phyloP scores from a whole-genome alignment of 2,113 vertebrate genomes.

The Pheucticus melanocephalus region DNA sequence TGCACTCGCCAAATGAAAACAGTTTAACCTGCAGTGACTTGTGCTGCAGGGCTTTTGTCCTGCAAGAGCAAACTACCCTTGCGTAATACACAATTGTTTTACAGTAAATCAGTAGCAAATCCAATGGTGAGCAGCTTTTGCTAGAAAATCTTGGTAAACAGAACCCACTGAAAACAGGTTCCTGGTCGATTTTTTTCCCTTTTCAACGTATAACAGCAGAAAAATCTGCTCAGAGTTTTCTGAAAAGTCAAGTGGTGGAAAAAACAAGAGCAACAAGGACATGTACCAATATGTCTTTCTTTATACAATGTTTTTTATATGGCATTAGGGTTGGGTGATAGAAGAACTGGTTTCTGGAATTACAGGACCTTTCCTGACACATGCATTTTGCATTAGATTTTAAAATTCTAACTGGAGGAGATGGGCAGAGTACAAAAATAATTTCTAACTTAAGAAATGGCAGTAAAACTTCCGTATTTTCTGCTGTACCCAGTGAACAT shows the following conservation, averaged over 20 bases:
- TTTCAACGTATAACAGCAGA: neutral
- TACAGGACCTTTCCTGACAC: neutral
- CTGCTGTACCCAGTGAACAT: neutral
- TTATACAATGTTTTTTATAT: neutral
- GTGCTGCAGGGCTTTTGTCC: neutral
- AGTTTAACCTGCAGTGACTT: neutral
- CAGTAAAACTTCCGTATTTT: neutral
- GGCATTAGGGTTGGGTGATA: neutral
- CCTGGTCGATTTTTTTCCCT: accelerated
- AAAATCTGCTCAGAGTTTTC: neutral
- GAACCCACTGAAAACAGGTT: neutral
- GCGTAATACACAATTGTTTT: neutral
- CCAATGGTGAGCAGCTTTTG: neutral
- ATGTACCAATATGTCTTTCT: neutral
- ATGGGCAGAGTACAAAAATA: neutral
- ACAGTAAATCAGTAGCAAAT: neutral
- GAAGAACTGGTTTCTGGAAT: neutral
- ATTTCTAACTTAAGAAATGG: neutral
- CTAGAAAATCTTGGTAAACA: neutral
- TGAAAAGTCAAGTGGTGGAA: neutral
- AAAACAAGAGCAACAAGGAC: neutral
- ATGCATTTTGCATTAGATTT: neutral
- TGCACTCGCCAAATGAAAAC: neutral
- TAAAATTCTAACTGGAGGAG: neutral
- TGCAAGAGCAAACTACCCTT: neutral